phyloP scores from a whole-genome alignment of 1,140 invertebrate species.

The Lerema accius region DNA sequence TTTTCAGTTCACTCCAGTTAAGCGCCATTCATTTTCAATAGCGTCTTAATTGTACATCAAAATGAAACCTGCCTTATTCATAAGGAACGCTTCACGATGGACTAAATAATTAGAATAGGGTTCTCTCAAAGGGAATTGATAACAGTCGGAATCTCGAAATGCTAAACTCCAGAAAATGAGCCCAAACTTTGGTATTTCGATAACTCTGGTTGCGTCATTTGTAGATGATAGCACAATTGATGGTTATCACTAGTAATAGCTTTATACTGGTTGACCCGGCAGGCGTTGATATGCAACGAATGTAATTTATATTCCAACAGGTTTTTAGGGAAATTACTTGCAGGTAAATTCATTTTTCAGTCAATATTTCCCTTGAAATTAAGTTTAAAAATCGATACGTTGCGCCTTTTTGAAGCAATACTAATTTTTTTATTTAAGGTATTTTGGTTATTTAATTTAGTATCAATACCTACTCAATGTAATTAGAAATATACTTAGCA shows the following conservation, averaged over 20 bases:
- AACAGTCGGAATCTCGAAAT: constrained; percentile 29
- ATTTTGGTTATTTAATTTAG: too few relatives aligned
- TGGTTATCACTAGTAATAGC: background rate
- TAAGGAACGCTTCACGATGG: constrained; percentile 37
- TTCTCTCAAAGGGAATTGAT: constrained; percentile 45
- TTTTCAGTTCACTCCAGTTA: constrained; percentile 29
- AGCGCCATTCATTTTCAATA: constrained; percentile 34
- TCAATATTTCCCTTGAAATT: too few relatives aligned
- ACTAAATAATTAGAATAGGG: constrained; percentile 46
- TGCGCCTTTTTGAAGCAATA: too few relatives aligned
- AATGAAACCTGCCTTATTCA: constrained; percentile 45
- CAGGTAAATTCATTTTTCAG: too few relatives aligned
- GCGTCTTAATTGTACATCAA: constrained; percentile 46
- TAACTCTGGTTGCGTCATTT: background rate
- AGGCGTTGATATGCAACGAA: too few relatives aligned
- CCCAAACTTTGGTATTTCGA: background rate
- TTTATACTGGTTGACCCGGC: too few relatives aligned
- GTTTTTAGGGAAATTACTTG: too few relatives aligned
- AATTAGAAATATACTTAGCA: too few relatives aligned
- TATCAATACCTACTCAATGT: too few relatives aligned
- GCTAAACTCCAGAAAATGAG: background rate
- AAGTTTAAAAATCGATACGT: too few relatives aligned
- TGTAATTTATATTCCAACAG: too few relatives aligned
- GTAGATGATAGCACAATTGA: background rate
- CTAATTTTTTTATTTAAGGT: too few relatives aligned